Base-by-base conservation (phyloP, 2,888 invertebrate genomes). In the Oxytorus armatus region DNA sequence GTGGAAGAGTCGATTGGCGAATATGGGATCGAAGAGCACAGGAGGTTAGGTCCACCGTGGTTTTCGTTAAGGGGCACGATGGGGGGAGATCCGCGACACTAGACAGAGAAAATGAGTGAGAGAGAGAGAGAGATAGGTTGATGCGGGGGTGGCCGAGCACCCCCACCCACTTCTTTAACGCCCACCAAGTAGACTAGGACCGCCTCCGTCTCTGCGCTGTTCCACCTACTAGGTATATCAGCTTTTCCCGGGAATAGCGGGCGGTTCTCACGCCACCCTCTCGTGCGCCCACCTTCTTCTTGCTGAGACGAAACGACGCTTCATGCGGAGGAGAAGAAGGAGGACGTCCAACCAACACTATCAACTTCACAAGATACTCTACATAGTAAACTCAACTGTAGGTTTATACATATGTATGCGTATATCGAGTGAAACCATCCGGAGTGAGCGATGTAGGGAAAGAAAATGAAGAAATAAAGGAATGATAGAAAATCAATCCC, bases 151-250 rank as follows among this genome's bases (percentile, higher is more conserved):
- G 87, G 87, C 84, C 86, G 86, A 86, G 87, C 72, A 72, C 88
- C 86, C 83, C 89, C 89, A 88, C 86, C 90, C 87, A 88, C 89
- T 89, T 89, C 90, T 90, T 90, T 89, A 89, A 90, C 91, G 90
- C 91, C 91, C 90, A 84, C 89, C 89, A 86, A 88, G 88, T 86
- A 87, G 88, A 86, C 88, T 90, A 89, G 90, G 88, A 90, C 88
- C 90, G 91, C 91, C 91, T 90, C 88, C 90, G 89, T 90, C 86
- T 88, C 89, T 88, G 87, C 86, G 86, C 87, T 86, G 90, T 89
- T 88, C 90, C 90, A 89, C 90, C 90, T 90, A 90, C 90, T 87
- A 81, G 86, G 85, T 77, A 77, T 87, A 86, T 88, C 88, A 86
- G 85, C 86, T 85, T 86, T 74, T 87, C 85, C 85, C 59, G 78